Evolutionary conservation across 2,888 invertebrate species (phyloP).

Genomic region (Xestia rhomboidea): DNA sequence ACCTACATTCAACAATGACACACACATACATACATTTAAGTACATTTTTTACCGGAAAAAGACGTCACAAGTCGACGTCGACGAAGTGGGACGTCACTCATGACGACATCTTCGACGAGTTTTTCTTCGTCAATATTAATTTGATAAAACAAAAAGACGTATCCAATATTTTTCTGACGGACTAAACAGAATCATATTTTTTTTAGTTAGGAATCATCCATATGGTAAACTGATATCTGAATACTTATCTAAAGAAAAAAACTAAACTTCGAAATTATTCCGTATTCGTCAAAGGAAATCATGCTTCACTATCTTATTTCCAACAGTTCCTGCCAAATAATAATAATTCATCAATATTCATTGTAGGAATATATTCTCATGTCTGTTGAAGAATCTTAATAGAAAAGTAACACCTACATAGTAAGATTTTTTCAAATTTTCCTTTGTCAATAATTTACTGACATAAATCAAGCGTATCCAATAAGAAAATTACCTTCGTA

Average conservation of each 20-base stretch:
- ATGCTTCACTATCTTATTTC: not conserved
- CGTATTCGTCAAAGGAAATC: not conserved
- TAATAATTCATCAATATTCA: not conserved
- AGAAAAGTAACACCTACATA: not conserved
- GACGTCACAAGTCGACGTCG: too few relatives aligned
- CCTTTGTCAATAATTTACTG: not conserved
- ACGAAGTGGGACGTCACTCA: too few relatives aligned
- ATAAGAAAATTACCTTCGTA: not conserved
- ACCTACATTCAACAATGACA: too few relatives aligned
- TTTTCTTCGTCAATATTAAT: too few relatives aligned
- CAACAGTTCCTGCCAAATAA: not conserved
- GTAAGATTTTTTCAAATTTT: not conserved
- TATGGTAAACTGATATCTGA: too few relatives aligned
- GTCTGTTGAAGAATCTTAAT: not conserved
- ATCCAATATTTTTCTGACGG: too few relatives aligned
- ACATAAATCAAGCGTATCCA: not conserved
- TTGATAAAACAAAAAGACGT: too few relatives aligned
- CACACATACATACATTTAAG: too few relatives aligned
- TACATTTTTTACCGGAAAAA: too few relatives aligned
- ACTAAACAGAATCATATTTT: too few relatives aligned
- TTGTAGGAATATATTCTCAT: not conserved
- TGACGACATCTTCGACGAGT: too few relatives aligned
- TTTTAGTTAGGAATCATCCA: too few relatives aligned
- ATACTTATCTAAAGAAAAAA: not conserved
- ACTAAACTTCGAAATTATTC: not conserved